These are phyloP conservation scores for Pseudomyrmex gracilis DNA, from an alignment of 1,140 invertebrate species.

Conservation along the genomic window DNA sequence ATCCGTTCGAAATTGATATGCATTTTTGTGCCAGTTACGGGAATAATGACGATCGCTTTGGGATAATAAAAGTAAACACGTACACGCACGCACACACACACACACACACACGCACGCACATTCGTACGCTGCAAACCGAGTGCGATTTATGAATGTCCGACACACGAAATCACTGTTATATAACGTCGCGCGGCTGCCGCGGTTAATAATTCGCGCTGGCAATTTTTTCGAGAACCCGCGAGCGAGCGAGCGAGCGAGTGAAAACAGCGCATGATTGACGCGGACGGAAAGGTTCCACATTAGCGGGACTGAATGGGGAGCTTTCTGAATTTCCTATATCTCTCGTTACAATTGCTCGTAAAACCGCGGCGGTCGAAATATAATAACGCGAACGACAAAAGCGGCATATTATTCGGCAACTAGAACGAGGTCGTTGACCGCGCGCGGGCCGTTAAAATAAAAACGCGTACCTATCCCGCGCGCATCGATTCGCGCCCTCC, in stretches of 20 bases:
- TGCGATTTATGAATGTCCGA: constrained; percentile 55
- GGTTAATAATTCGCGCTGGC: constrained; percentile 52
- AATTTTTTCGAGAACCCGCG: constrained; percentile 41
- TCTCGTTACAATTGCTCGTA: constrained; percentile 66
- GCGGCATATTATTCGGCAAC: constrained; percentile 51
- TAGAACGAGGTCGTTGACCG: constrained; percentile 7
- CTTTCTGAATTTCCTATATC: constrained; percentile 55
- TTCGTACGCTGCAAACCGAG: not conserved
- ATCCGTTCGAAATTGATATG: constrained; percentile 46
- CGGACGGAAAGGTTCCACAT: constrained; percentile 1
- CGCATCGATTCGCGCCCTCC: constrained; percentile 2
- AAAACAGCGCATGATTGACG: constrained; percentile 29
- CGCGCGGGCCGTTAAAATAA: constrained; percentile 40
- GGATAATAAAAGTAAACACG: constrained; percentile 52
- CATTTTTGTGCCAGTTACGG: constrained; percentile 46
- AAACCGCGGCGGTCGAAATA: constrained; percentile 53
- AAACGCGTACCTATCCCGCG: constrained; percentile 1
- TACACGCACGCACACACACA: too few relatives aligned
- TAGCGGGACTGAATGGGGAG: constrained; percentile 21
- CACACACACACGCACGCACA: not conserved
- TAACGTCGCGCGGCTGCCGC: not conserved
- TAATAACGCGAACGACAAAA: constrained; percentile 51
- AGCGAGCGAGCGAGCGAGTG: too few relatives aligned
- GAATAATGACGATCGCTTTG: constrained; percentile 59
- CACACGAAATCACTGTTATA: constrained; percentile 44